Base-by-base conservation (phyloP, 2,797 vertebrate species). In the Danionella dracula region DNA sequence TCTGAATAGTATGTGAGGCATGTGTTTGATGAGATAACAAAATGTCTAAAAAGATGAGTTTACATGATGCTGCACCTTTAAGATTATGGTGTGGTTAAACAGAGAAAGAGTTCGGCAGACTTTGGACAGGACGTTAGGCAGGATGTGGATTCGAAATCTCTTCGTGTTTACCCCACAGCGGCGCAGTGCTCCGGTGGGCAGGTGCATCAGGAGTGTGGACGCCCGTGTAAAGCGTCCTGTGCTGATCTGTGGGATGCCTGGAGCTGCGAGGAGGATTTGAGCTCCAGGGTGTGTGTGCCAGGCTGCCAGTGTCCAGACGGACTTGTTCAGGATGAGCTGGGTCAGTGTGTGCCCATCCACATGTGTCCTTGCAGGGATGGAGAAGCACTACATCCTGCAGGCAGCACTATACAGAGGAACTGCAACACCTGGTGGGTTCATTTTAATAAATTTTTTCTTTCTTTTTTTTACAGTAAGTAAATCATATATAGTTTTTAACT, bases 261-360 rank as follows among this genome's bases (percentile, higher is more conserved):
- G 73, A 74, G 77, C 66, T 94, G 93, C 41, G 72, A 75, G 1
- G 73, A 54, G 0, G 73, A 78, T 2, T 34, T 31, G 1, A 76
- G 80, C 15, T 32, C 54, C 7, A 76, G 20, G 0, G 56, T 70
- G 8, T 96, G 95, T 40, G 89, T 95, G 51, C 85, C 95, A 0
- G 92, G 93, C 1, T 97, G 93, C 78, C 90, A 87, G 70, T 97
- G 94, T 68, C 90, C 89, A 0, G 9, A 56, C 0, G 92, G 89
- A 8, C 81, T 96, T 34, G 82, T 89, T 6, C 86, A 90, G 80
- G 90, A 92, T 48, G 79, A 86, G 0, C 72, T 84, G 5, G 90
- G 91, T 6, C 92, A 92, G 75, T 96, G 94, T 45, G 81, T 96
- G 10, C 88, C 84, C 1, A 69, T 85, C 2, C 54, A 40, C 2